phyloP scores from a whole-genome alignment of 2,797 vertebrate genomes.

The Chiroxiphia lanceolata region DNA sequence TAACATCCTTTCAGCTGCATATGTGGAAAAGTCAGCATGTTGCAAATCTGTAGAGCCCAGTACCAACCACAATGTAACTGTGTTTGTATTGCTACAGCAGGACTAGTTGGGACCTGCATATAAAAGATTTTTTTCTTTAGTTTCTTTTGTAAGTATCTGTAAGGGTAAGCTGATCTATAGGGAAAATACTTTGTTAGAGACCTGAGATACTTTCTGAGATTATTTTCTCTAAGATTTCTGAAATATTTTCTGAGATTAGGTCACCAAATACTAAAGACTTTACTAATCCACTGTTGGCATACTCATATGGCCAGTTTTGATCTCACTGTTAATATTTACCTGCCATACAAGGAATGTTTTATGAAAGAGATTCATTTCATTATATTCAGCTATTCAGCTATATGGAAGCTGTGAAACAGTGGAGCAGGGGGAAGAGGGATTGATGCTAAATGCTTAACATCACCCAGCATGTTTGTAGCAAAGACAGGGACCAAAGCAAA shows the following conservation, averaged over 20 bases:
- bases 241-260: slow-evolving; percentile 19
- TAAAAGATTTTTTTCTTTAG: background rate
- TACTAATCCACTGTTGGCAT: slow-evolving; percentile 9
- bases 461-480: background rate
- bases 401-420: background rate
- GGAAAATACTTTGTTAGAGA: background rate
- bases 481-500: background rate
- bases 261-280: slow-evolving; percentile 23
- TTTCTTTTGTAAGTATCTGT: background rate
- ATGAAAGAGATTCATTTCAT: background rate
- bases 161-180: background rate
- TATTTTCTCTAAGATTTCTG: slow-evolving; percentile 9
- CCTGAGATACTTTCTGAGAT: background rate
- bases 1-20: background rate
- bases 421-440: background rate
- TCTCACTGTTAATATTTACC: background rate
- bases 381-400: background rate
- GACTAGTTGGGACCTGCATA: background rate
- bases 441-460: background rate
- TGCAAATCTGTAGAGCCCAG: background rate
- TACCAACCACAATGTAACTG: background rate
- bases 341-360: background rate
- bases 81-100: background rate
- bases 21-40: background rate
- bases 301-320: background rate